A percentile compares a stretch with the other conserved stretches of the same genome.
These are phyloP conservation scores for Epinephelus moara DNA, from an alignment of 2,113 vertebrate species.

Conservation along the genomic window DNA sequence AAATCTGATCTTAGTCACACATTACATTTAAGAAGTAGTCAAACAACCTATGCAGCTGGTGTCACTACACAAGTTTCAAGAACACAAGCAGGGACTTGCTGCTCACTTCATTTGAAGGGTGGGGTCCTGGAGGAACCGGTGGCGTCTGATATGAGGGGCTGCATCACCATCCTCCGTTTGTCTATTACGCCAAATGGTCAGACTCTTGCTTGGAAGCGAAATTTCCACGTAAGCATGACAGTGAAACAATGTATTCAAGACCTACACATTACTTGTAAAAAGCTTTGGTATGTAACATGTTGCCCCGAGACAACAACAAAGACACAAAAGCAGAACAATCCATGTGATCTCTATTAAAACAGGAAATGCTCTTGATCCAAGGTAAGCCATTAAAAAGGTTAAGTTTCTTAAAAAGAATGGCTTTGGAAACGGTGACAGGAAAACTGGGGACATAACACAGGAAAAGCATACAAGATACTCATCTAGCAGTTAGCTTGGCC, in stretches of 20 bases:
- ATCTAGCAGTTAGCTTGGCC: conserved; percentile 24
- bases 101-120: conserved; percentile 34
- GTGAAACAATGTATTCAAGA: not conserved
- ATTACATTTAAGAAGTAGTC: conserved; percentile 6
- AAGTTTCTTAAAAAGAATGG: conserved; percentile 15
- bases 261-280: not conserved
- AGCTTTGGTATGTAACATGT: not conserved
- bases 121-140: conserved; percentile 47
- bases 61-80: conserved; percentile 26
- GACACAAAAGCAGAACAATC: conserved; percentile 4
- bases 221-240: not conserved
- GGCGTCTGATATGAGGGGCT: conserved; percentile 52
- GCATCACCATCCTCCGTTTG: not conserved
- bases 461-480: conserved; percentile 65
- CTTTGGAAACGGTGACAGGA: conserved; percentile 23
- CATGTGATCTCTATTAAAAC: conserved; percentile 5
- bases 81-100: conserved; percentile 47
- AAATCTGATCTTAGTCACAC: conserved; percentile 4
- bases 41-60: not conserved
- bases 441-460: conserved; percentile 54
- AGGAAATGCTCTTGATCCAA: conserved; percentile 35
- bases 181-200: not conserved
- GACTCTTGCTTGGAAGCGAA: not conserved
- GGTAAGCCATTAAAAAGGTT: not conserved
- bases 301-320: not conserved